Evolutionary conservation across 2,888 invertebrate species (phyloP).

Genomic region (Conomelus anceps): DNA sequence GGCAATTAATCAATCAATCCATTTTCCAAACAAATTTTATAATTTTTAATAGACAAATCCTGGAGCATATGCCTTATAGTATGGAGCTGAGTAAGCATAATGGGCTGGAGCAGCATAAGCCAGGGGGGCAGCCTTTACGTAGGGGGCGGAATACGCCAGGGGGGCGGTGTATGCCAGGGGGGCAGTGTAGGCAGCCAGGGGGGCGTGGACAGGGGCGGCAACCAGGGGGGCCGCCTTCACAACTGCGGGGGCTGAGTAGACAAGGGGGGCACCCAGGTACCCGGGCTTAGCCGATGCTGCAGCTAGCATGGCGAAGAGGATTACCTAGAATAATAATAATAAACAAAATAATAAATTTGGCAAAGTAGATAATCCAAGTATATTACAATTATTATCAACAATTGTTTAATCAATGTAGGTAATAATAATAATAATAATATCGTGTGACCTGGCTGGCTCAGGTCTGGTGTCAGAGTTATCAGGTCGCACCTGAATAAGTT

Average conservation of each 20-base stretch:
- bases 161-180: neutral
- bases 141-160: neutral
- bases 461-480: too few species aligned
- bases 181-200: neutral
- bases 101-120: neutral
- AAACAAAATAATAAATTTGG: neutral
- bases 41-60: neutral
- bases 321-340: neutral
- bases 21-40: too few species aligned
- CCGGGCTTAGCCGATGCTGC: neutral
- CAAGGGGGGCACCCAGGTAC: neutral
- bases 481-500: too few species aligned
- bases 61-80: constrained; percentile 1
- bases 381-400: too few species aligned
- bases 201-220: neutral
- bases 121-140: neutral
- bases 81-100: neutral
- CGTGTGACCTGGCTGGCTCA: too few species aligned
- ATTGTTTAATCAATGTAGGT: too few species aligned
- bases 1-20: too few species aligned
- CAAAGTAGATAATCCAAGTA: neutral
- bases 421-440: too few species aligned
- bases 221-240: neutral
- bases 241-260: neutral
- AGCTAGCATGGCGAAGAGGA: neutral